Conservation (phyloP, 1,140 invertebrate genomes). For the Drosophila willistoni region DNA sequence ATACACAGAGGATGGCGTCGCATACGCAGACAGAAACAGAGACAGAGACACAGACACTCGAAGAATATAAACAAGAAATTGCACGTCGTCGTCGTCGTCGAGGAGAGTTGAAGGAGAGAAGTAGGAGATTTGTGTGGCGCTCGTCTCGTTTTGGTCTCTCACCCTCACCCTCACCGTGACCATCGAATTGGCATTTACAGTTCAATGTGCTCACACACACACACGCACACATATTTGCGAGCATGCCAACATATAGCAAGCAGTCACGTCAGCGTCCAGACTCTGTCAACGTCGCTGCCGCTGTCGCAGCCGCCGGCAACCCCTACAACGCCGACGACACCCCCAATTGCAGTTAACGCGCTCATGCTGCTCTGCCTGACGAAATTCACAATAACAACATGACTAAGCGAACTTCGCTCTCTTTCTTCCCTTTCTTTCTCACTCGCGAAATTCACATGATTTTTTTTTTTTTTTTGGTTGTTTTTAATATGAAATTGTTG, state of each 20-base stretch:
- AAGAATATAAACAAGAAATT: constrained; percentile 75
- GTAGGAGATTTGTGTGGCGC: constrained; percentile 31
- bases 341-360: constrained; percentile 30
- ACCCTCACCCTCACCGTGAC: constrained; percentile 72
- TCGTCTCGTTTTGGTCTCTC: constrained; percentile 28
- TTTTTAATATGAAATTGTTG: constrained; percentile 28
- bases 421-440: constrained; percentile 22
- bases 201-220: constrained; percentile 71
- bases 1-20: constrained; percentile 22
- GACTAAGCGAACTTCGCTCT: constrained; percentile 62
- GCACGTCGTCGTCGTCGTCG: constrained; percentile 32
- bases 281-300: constrained; percentile 63
- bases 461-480: constrained; percentile 49
- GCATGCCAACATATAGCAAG: constrained; percentile 7
- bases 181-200: constrained; percentile 80
- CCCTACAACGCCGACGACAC: constrained; percentile 61
- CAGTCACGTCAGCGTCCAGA: constrained; percentile 67
- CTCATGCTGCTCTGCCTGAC: constrained; percentile 59
- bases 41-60: constrained; percentile 9
- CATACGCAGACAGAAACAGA: constrained; percentile 16
- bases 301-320: constrained; percentile 72
- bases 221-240: constrained; percentile 19
- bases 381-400: constrained; percentile 78
- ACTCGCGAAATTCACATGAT: constrained; percentile 33
- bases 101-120: constrained; percentile 9